Conservation (phyloP, 2,113 vertebrate genomes). For the Bos indicus region DNA sequence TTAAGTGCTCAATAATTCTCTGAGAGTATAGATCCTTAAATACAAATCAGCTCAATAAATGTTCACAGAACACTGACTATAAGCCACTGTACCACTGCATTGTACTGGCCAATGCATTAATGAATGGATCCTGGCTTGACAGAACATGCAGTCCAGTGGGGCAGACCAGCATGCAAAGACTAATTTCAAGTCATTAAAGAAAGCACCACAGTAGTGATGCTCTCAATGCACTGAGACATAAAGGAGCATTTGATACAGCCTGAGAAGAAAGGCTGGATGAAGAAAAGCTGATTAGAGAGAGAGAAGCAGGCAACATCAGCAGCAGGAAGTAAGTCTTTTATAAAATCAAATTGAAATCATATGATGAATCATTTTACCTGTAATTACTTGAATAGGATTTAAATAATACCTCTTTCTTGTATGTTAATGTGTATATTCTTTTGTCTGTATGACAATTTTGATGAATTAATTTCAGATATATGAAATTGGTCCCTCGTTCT, state of each 20-base stretch:
- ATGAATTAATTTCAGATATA: not conserved
- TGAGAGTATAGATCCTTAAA: not conserved
- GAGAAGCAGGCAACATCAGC: too few relatives aligned
- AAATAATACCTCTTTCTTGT: not conserved
- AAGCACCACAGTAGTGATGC: not conserved
- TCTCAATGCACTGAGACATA: not conserved
- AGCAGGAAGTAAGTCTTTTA: not conserved
- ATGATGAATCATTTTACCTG: not conserved
- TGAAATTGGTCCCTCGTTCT: not conserved
- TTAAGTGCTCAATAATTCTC: not conserved
- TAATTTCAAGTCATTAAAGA: not conserved
- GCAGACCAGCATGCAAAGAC: not conserved
- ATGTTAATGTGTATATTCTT: not conserved
- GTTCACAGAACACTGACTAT: not conserved
- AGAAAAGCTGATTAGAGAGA: too few relatives aligned
- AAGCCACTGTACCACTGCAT: too few relatives aligned
- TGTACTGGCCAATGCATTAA: fast-evolving
- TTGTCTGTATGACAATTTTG: not conserved
- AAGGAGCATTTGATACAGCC: fast-evolving
- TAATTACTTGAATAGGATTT: not conserved
- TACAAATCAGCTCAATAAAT: not conserved
- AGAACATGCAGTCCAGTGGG: not conserved
- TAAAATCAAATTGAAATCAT: not conserved
- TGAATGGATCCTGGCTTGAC: not conserved
- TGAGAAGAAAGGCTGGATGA: not conserved